Evolutionary conservation across 2,797 vertebrate species (phyloP).

Genomic region (Holocentrus rufus): DNA sequence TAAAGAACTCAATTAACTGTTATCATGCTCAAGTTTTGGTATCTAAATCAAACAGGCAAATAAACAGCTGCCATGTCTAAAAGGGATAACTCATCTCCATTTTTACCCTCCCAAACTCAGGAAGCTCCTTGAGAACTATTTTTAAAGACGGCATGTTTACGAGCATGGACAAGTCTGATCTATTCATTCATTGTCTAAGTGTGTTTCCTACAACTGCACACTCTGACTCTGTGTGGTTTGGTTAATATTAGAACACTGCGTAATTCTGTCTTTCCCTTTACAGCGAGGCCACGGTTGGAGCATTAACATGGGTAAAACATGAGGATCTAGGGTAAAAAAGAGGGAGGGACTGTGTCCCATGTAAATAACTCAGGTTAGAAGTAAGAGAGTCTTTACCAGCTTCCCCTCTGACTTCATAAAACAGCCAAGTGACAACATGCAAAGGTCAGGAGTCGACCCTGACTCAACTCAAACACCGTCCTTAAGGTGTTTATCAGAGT

Average conservation of each 20-base stretch:
- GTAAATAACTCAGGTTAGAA: conserved; percentile 44
- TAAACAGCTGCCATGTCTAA: conserved; percentile 17
- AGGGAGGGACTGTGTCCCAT: conserved; percentile 37
- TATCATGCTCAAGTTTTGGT: conserved; percentile 6
- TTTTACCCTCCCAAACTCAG: conserved; percentile 16
- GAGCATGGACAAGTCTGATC: conserved; percentile 30
- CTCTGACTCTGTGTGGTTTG: conserved; percentile 1
- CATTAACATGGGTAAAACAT: conserved; percentile 37
- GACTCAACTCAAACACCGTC: conserved; percentile 51
- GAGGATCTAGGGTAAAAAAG: neutral
- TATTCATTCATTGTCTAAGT: conserved; percentile 27
- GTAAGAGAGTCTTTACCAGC: conserved; percentile 46
- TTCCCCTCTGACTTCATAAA: conserved; percentile 70
- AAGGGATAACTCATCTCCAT: conserved; percentile 9
- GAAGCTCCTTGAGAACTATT: conserved; percentile 37
- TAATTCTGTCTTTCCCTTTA: conserved; percentile 23
- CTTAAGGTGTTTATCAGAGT: conserved; percentile 60
- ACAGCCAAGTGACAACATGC: conserved; percentile 51
- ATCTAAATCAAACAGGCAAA: conserved; percentile 21
- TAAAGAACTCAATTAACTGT: conserved; percentile 30
- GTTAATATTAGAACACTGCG: conserved; percentile 24
- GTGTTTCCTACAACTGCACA: conserved; percentile 21
- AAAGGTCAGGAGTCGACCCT: conserved; percentile 66
- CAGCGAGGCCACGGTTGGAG: conserved; percentile 7
- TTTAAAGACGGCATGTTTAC: conserved; percentile 30